Percentiles rank a stretch among this genome's conserved stretches.
Conservation (phyloP, 2,113 vertebrate species). For the Podiceps cristatus region DNA sequence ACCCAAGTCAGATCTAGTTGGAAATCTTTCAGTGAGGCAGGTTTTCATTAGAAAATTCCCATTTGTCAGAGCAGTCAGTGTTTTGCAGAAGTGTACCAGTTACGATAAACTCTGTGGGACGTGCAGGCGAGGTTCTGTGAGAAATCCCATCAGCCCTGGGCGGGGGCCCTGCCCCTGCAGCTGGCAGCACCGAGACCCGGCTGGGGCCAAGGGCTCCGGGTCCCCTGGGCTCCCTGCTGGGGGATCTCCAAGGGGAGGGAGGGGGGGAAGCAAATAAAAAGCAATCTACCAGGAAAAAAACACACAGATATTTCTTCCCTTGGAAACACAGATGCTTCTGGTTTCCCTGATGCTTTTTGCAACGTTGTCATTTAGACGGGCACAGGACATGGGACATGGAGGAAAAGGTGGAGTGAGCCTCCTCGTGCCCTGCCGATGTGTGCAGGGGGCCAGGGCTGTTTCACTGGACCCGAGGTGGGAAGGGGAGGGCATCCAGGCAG, state of each 20-base stretch:
- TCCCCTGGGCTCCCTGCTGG: neutral
- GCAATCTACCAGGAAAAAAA: neutral
- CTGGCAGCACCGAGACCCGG: neutral
- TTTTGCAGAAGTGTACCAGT: neutral
- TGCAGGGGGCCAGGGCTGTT: neutral
- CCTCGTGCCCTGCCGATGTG: neutral
- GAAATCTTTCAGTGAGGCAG: conserved; percentile 12
- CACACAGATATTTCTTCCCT: neutral
- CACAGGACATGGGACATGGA: neutral
- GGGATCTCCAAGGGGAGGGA: neutral
- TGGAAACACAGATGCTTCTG: neutral
- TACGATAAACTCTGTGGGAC: neutral
- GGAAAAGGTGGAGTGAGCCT: neutral
- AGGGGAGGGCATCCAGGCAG: too few relatives aligned
- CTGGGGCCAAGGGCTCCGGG: neutral
- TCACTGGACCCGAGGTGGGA: neutral
- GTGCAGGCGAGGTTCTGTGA: neutral
- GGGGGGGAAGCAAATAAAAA: neutral
- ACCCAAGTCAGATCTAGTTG: neutral
- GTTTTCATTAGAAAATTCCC: conserved; percentile 15
- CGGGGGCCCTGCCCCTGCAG: neutral
- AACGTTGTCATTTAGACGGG: neutral
- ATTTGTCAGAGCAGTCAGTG: neutral
- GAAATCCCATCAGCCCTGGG: neutral
- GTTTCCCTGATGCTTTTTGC: neutral